A percentile compares a stretch with the other conserved stretches of the same genome.
Evolutionary conservation across 2,113 vertebrate species (phyloP).

Genomic region (Cervus canadensis): DNA sequence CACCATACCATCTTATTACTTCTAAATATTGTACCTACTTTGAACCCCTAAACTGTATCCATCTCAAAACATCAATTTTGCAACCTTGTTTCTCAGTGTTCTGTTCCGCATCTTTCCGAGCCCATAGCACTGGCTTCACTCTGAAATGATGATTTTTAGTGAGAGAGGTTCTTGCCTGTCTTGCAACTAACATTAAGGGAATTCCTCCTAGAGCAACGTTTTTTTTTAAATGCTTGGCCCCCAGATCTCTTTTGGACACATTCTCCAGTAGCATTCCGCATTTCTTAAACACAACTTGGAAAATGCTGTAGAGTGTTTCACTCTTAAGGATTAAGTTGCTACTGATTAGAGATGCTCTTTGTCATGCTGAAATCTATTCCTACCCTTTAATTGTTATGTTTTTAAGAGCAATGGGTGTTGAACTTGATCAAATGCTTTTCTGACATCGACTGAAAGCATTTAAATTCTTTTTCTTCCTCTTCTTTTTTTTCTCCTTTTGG

Average conservation of each 20-base stretch:
- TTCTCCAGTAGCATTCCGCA: background rate
- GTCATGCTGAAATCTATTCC: accelerated
- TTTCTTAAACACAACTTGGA: background rate
- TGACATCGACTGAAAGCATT: background rate
- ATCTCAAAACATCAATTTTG: background rate
- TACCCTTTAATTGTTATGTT: background rate
- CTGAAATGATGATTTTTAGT: background rate
- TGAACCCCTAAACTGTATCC: background rate
- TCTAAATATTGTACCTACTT: background rate
- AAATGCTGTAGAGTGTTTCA: background rate
- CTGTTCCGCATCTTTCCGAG: background rate
- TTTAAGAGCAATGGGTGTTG: background rate
- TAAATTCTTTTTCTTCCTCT: background rate
- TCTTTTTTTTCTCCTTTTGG: background rate
- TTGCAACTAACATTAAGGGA: background rate
- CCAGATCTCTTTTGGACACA: background rate
- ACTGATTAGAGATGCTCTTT: no score
- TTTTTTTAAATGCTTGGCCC: background rate
- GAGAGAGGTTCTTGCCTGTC: background rate
- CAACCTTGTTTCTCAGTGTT: background rate
- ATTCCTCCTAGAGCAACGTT: background rate
- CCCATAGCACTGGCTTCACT: background rate
- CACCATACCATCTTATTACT: background rate
- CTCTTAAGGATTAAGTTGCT: no score
- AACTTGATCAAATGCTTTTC: background rate